Evolutionary conservation across 2,797 vertebrate species (phyloP).

Genomic region (Helicolenus hilgendorfi): DNA sequence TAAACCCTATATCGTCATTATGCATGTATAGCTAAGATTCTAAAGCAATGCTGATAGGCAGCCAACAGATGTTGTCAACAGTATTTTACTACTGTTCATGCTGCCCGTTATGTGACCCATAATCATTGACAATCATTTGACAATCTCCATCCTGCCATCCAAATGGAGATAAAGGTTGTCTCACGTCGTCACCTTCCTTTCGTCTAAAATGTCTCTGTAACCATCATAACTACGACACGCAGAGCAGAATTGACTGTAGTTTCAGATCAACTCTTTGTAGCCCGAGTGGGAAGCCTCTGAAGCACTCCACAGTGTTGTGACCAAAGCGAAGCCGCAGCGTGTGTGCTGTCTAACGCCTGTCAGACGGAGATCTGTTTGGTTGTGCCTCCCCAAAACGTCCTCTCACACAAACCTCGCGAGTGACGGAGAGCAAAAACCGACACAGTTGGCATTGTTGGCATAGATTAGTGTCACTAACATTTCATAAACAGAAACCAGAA

Average conservation of each 20-base stretch:
- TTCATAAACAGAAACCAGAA: slow-evolving; percentile 41
- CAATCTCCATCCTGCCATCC: neutral
- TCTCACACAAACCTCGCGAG: slow-evolving; percentile 7
- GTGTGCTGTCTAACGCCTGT: slow-evolving; percentile 13
- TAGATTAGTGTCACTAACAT: slow-evolving; percentile 56
- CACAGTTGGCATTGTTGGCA: slow-evolving; percentile 58
- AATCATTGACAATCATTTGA: neutral
- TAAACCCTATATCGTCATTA: too few relatives aligned
- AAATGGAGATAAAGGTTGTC: neutral
- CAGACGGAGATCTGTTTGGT: slow-evolving; percentile 49
- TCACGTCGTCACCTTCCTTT: neutral
- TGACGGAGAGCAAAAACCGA: slow-evolving; percentile 15
- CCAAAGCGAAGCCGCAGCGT: neutral
- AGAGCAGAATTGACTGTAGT: neutral
- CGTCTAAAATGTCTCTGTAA: neutral
- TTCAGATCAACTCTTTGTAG: slow-evolving; percentile 7
- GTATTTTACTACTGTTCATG: neutral
- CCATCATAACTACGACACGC: neutral
- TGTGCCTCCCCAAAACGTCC: slow-evolving; percentile 26
- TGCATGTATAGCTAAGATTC: neutral
- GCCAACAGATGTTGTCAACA: neutral
- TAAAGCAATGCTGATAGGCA: neutral
- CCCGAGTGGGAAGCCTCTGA: slow-evolving; percentile 10
- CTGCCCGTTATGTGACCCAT: neutral
- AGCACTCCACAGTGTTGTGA: neutral